Evolutionary conservation across 1,140 invertebrate species (phyloP).

Genomic region (Octopus bimaculoides): DNA sequence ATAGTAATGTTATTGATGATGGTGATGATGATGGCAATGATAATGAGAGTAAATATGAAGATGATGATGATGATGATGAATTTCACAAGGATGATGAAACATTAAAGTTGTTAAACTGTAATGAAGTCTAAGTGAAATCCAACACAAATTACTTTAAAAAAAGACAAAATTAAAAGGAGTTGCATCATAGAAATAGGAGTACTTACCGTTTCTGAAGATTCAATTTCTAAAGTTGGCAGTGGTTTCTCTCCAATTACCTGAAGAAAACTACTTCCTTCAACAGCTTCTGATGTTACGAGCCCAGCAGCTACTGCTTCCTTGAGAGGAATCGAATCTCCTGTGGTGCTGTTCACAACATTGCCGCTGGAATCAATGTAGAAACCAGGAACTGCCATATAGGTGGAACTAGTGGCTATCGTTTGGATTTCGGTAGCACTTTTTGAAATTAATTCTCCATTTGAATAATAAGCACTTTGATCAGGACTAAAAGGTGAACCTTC

Average conservation of each 20-base stretch:
- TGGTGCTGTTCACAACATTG: conserved; percentile 38
- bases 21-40: too few species aligned
- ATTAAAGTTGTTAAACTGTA: too few species aligned
- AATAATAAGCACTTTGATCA: conserved; percentile 27
- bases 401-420: conserved; percentile 33
- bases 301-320: conserved; percentile 81
- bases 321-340: conserved; percentile 43
- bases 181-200: background rate
- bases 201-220: background rate
- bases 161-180: too few species aligned
- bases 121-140: too few species aligned
- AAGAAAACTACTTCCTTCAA: conserved; percentile 30
- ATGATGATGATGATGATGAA: too few species aligned
- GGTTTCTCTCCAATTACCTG: conserved; percentile 29
- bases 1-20: too few species aligned
- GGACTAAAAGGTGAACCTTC: conserved; percentile 42
- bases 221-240: conserved; percentile 26
- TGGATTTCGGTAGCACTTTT: conserved; percentile 41
- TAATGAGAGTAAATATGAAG: too few species aligned
- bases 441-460: conserved; percentile 35
- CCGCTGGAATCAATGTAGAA: conserved; percentile 42
- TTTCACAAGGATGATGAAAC: too few species aligned
- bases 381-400: conserved; percentile 37
- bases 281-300: conserved; percentile 71
- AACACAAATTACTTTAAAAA: background rate